Percentiles rank a stretch among this genome's conserved stretches.
These are phyloP conservation scores for Melipona beecheii DNA, from an alignment of 2,888 invertebrate genomes.

Conservation along the genomic window DNA sequence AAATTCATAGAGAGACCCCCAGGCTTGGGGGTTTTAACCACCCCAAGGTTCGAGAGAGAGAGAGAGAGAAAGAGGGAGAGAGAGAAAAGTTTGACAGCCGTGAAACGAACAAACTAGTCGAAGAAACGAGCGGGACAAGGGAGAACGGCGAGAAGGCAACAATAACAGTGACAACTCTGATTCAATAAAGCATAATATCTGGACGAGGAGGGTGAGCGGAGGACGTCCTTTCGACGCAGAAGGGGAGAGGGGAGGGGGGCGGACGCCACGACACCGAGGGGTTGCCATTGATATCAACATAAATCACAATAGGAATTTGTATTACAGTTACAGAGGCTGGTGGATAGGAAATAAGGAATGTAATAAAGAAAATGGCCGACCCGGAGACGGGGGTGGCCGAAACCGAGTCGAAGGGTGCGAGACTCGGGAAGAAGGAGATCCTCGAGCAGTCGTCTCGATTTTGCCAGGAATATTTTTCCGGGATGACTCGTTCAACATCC, in stretches of 20 bases:
- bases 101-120: constrained; percentile 61
- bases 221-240: constrained; percentile 58
- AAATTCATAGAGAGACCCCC: constrained; percentile 77
- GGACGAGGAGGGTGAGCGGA: constrained; percentile 69
- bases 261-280: constrained; percentile 69
- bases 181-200: constrained; percentile 83
- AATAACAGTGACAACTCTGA: constrained; percentile 81
- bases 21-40: constrained; percentile 57
- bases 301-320: constrained; percentile 85
- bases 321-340: constrained; percentile 83
- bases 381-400: constrained; percentile 60
- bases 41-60: constrained; percentile 19
- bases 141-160: constrained; percentile 72
- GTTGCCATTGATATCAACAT: constrained; percentile 84
- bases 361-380: constrained; percentile 84
- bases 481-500: constrained; percentile 7
- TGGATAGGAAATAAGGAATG: constrained; percentile 84
- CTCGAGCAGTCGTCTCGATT: constrained; percentile 6
- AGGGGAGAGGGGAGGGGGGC: constrained; percentile 25
- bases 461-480: constrained; percentile 19
- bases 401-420: constrained; percentile 20
- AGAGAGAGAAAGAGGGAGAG: neutral
- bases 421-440: constrained; percentile 48
- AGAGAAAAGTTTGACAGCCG: constrained; percentile 56
- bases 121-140: constrained; percentile 29